Base-by-base conservation (phyloP, 1,140 invertebrate genomes). In the Diabrotica virgifera region DNA sequence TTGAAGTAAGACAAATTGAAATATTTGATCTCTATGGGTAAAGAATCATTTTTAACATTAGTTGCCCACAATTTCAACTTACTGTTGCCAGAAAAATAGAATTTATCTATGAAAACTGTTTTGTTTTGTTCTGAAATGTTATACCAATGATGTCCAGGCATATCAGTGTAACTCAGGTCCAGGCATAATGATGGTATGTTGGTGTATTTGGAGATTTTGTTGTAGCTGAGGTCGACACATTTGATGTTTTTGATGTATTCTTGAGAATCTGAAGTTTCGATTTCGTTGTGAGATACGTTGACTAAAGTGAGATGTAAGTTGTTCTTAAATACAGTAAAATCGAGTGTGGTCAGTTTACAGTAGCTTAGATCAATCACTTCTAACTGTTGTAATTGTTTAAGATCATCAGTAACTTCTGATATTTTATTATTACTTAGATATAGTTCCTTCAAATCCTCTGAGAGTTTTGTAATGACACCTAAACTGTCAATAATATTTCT, bases 151-250 rank as follows among this genome's bases (percentile, higher is more conserved):
- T 62, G 52, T 9, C 59, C 59, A 10, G 59, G 0, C 52, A 62
- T 62, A 24, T 52, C 24, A 7, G 59, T 62, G 10, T 36, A 52
- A 12, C 59, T 62, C 5, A 62, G 53, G 37, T 62, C 59, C 6
- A 62, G 35, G 36, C 59, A 62, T 10, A 40, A 62, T 4, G 59
- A 62, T 5, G 59, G 59, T 24, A 62, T 62, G 35, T 62, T 62
- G n/a, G 12, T 37, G n/a, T 62, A 62, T 11, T 53, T 62, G 5
- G 9, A 6, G 7, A 62, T 36, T 6, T 53, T 62, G 8, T 62
- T 62, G n/a, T 62, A 53, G 51, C 59, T 62, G 9, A 62, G 11
- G 35, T 62, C 59, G 10, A 62, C 59, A 35, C 59, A 62, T 35
- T 38, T 12, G 13, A 62, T 62, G 37, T 53, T 62, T 24, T 53